phyloP scores from a whole-genome alignment of 2,797 vertebrate genomes.

The Gephyroberyx darwinii region DNA sequence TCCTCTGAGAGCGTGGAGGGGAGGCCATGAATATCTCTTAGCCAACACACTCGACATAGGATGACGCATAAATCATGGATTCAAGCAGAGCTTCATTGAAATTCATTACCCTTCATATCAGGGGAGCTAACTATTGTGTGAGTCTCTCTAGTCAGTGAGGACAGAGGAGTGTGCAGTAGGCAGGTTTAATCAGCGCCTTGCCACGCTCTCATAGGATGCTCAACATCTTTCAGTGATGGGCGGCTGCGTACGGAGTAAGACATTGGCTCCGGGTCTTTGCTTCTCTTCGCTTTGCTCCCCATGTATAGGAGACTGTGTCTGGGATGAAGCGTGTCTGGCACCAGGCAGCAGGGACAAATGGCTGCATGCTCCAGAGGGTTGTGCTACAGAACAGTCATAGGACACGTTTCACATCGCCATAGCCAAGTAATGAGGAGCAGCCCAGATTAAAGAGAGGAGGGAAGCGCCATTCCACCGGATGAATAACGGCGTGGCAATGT shows the following conservation, averaged over 20 bases:
- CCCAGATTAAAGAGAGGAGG: slow-evolving; percentile 60
- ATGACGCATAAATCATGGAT: slow-evolving; percentile 78
- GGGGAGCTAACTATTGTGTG: slow-evolving; percentile 78
- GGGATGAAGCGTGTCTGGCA: slow-evolving; percentile 65
- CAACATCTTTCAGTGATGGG: slow-evolving; percentile 68
- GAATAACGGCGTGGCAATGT: slow-evolving; percentile 37
- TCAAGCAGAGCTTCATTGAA: slow-evolving; percentile 80
- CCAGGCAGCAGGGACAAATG: slow-evolving; percentile 73
- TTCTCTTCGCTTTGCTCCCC: slow-evolving; percentile 27
- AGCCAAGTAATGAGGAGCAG: slow-evolving; percentile 72
- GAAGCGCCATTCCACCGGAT: slow-evolving; percentile 43
- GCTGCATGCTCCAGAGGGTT: slow-evolving; percentile 71
- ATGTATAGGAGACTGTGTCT: slow-evolving; percentile 40
- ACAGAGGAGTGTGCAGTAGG: slow-evolving; percentile 62
- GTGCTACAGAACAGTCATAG: slow-evolving; percentile 69
- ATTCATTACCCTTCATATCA: slow-evolving; percentile 81
- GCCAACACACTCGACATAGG: slow-evolving; percentile 73
- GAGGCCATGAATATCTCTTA: slow-evolving; percentile 76
- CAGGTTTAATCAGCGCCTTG: slow-evolving; percentile 78
- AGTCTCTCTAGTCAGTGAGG: slow-evolving; percentile 64
- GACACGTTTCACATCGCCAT: slow-evolving; percentile 64
- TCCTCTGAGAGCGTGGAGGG: slow-evolving; percentile 63
- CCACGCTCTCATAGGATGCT: slow-evolving; percentile 68
- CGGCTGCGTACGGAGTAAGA: slow-evolving; percentile 50
- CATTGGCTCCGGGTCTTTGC: slow-evolving; percentile 46